Percentiles rank a stretch among this genome's conserved stretches.
These are phyloP conservation scores for Papio anubis DNA, from an alignment of 2,113 vertebrate genomes.

Conservation along the genomic window DNA sequence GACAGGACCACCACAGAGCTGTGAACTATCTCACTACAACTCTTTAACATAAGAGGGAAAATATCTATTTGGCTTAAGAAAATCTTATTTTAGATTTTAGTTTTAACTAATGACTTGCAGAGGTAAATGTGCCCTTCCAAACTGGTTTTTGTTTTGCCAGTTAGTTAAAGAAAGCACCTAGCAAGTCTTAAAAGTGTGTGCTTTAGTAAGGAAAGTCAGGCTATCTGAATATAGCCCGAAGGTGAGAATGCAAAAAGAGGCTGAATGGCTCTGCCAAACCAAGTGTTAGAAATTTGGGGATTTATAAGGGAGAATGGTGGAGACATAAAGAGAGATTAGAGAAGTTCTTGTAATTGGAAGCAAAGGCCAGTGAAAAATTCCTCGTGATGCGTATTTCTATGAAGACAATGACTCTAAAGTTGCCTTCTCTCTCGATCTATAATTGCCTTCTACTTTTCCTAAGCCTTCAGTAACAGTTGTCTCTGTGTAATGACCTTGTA, in stretches of 20 bases:
- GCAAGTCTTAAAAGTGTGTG: not conserved
- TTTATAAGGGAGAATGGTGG: not conserved
- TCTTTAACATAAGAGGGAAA: not conserved
- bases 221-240: not conserved
- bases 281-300: not conserved
- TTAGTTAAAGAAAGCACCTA: not conserved
- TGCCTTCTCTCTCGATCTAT: not conserved
- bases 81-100: constrained; percentile 39
- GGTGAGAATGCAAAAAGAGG: not conserved
- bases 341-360: not conserved
- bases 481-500: not conserved
- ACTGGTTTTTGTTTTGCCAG: not conserved
- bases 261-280: not conserved
- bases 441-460: not conserved
- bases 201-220: not conserved
- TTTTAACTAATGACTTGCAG: not conserved
- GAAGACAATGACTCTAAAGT: not conserved
- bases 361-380: not conserved
- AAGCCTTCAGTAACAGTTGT: not conserved
- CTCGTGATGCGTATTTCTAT: not conserved
- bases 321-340: not conserved
- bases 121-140: not conserved
- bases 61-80: not conserved
- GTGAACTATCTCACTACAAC: not conserved
- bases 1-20: not conserved